Conservation (phyloP, 2,888 invertebrate species). For the Lottia scabra region DNA sequence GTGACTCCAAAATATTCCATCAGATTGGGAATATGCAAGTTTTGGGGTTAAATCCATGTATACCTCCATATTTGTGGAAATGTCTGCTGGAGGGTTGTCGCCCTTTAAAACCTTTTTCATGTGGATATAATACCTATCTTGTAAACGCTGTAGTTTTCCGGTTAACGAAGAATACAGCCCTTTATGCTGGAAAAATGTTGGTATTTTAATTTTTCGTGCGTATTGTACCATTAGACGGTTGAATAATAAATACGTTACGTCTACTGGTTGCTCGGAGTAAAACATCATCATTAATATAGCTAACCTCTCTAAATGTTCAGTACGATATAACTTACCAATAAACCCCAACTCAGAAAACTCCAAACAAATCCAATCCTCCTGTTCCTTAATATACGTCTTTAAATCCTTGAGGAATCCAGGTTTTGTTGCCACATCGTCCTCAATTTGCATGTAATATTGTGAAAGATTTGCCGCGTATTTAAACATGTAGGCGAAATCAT, state of each 20-base stretch:
- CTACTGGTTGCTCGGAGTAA: conserved; percentile 49
- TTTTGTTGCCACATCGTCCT: conserved; percentile 67
- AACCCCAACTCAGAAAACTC: conserved; percentile 57
- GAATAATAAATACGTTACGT: conserved; percentile 47
- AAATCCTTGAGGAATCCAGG: conserved; percentile 62
- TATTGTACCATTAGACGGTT: conserved; percentile 43
- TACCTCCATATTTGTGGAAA: conserved; percentile 61
- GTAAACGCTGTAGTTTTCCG: conserved; percentile 48
- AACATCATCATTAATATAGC: conserved; percentile 60
- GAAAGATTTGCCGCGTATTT: conserved; percentile 61
- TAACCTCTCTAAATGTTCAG: conserved; percentile 32
- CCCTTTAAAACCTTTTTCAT: conserved; percentile 46
- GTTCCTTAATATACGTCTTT: conserved; percentile 59
- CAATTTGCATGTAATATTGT: conserved; percentile 67
- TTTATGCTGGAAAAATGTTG: conserved; percentile 52
- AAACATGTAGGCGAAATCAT: conserved; percentile 68
- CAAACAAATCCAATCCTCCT: conserved; percentile 45
- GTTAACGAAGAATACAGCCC: conserved; percentile 46
- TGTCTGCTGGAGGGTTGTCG: conserved; percentile 65
- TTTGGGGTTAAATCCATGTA: conserved; percentile 62
- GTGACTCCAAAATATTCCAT: conserved; percentile 68
- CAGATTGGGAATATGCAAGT: conserved; percentile 60
- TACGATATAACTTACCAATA: conserved; percentile 52
- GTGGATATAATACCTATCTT: conserved; percentile 47
- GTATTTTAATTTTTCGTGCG: conserved; percentile 36